A percentile compares a stretch with the other conserved stretches of the same genome.
Evolutionary conservation across 2,113 vertebrate genomes (phyloP).

Genomic region (Procavia capensis): DNA sequence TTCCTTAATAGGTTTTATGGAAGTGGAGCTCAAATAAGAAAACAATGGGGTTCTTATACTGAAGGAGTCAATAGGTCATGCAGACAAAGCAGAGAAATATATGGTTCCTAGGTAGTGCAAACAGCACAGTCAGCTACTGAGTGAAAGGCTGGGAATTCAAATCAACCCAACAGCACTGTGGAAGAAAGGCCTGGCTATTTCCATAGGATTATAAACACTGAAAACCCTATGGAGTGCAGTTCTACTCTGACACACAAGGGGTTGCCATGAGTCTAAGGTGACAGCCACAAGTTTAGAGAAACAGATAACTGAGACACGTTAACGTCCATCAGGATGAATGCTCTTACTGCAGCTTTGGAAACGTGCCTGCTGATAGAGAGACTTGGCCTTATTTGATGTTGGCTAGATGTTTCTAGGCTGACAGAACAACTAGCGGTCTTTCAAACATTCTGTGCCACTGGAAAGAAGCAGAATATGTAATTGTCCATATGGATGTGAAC

Average conservation of each 20-base stretch:
- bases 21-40: neutral
- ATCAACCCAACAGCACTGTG: neutral
- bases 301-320: neutral
- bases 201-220: neutral
- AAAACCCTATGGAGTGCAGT: neutral
- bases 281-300: neutral
- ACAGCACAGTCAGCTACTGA: neutral
- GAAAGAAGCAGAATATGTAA: neutral
- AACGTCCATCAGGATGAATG: neutral
- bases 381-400: neutral
- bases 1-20: neutral
- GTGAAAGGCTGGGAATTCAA: neutral
- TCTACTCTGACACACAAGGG: neutral
- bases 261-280: neutral
- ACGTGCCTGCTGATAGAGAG: neutral
- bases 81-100: neutral
- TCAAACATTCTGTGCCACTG: neutral
- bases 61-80: neutral
- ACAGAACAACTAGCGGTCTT: neutral
- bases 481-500: neutral
- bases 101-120: neutral
- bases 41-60: neutral
- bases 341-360: neutral
- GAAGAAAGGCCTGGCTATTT: neutral
- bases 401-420: neutral